Evolutionary conservation across 2,888 invertebrate genomes (phyloP), one percentile per base, ranked within the genome.

Genomic region (Drosophila nr. medialis): DNA sequence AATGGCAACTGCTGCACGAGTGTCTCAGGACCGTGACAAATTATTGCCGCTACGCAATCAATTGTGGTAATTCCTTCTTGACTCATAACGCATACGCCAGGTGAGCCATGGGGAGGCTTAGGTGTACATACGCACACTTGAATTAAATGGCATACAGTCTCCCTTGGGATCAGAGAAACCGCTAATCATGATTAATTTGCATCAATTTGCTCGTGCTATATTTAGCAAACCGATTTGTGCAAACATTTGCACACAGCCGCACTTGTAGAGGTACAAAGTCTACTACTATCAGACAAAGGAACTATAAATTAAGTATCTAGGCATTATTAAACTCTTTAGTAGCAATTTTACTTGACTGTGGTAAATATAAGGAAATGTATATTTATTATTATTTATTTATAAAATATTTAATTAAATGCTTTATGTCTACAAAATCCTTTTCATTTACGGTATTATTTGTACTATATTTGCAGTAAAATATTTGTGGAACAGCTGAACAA

Each of bases 111-210:
- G 32, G 13, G 2, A 24, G 2, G 36, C 24, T 34, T n/a, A 29
- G 38, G 38, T 18, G 45, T 10, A 59, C 32, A 21, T 10, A 53
- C 38, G 34, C 69, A 61, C 49, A 27, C 62, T 54, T 49, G 34
- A 50, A 55, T 65, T 64, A 68, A 67, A 54, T 77, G 72, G 45
- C 67, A 80, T 45, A 36, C 36, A 5, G 32, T 18, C 40, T 54
- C 55, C 59, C 34, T 3, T 24, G 54, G 60, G 62, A 65, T 64
- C 60, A 61, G 54, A 54, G 54, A 66, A 55, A 45, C 77, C 40
- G 71, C 77, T 88, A 86, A 86, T 88, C 88, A 86, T 86, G 88
- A 86, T 86, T 88, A 86, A 86, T 88, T 86, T 88, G 86, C 86
- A 74, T 83, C 88, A 85, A 85, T 85, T 85, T 87, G 68, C 60